Evolutionary conservation across 1,140 invertebrate genomes (phyloP), one percentile per base, ranked within the genome.

Genomic region (Drosophila mayri): DNA sequence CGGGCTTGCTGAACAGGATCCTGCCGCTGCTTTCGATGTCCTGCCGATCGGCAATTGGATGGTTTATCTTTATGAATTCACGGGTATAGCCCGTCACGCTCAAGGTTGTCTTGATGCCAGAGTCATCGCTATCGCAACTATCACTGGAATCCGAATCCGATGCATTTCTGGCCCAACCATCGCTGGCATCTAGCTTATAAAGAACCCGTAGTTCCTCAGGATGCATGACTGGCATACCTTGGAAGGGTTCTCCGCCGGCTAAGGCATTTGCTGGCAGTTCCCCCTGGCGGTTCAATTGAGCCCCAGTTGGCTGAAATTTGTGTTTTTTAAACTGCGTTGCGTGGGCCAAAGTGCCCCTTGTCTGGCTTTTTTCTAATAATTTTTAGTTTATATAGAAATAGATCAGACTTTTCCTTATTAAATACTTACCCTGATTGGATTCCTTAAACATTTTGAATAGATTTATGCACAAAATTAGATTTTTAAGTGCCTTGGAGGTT

Each of bases 1-100:
- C 65, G 0, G 43, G 25, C 60, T 72, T 66, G 2, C 61, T 30
- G 12, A 70, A 84, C 14, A 84, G 28, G 4, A 52, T 50, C 8
- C 46, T 47, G 18, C 62, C 61, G 1, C 22, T 46, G 3, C 11
- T 25, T 12, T 43, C 30, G 30, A 79, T 72, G 3, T 52, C 38
- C n/a, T 4, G 20, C 11, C 46, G 20, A 61, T 59, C n/a, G n/a
- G n/a, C 28, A 10, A 74, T 52, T 0, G 32, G 32, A 6, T 14
- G 18, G 1, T 22, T 16, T 9, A 14, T 44, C 5, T 44, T 10
- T 14, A 6, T 12, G 3, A 60, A 7, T 0, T 22, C 8, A 14
- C 5, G 11, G 20, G 16, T 10, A 11, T 11, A 20, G 11, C 11
- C 8, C 0, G 20, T 14, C 12, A 20, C 7, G 12, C 25, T 16